Evolutionary conservation across 2,113 vertebrate species (phyloP), one percentile per base, ranked within the genome.

Genomic region (Odontesthes bonariensis): DNA sequence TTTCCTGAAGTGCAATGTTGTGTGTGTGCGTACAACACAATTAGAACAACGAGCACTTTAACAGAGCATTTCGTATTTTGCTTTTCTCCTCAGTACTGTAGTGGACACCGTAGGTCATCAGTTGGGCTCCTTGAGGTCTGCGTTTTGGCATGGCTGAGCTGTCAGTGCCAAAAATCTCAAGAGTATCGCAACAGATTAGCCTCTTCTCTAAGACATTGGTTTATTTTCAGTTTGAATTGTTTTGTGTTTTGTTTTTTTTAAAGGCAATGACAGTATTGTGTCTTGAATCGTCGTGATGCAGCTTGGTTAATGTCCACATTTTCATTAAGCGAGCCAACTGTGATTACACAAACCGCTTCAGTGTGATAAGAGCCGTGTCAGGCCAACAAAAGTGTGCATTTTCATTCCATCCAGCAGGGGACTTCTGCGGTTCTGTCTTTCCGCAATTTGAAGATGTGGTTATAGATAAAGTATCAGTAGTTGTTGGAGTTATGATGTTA

Each of bases 341-440:
- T 86, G 78, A 73, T 61, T 17, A 47, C 51, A 62, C 49, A 47
- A 73, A 52, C 4, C 40, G 54, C 58, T 68, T 83, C 62, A 51
- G 58, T 72, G 56, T 61, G 14, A 53, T 8, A 49, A 75, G 76
- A 69, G 33, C 20, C 57, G 4, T 47, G 69, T 70, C 16, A 73
- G 58, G 62, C 67, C 69, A 47, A 31, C 70, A 14, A 32, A 69
- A 53, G 69, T 79, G 69, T 73, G 16, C 60, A 49, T 27, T 38
- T 40, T 75, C 57, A 69, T 60, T 76, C 73, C 85, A 84, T 75
- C 84, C 80, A 74, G 80, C 74, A 67, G 52, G n/a, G 60, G 57
- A 44, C 61, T 55, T 53, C 22, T 65, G 17, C 35, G 33, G 46
- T 62, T 61, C 68, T 53, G 22, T 74, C 61, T 47, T 20, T 71